Percentiles rank a stretch among this genome's conserved stretches.
These are phyloP conservation scores for Adelges cooleyi DNA, from an alignment of 1,140 invertebrate species.

Conservation along the genomic window DNA sequence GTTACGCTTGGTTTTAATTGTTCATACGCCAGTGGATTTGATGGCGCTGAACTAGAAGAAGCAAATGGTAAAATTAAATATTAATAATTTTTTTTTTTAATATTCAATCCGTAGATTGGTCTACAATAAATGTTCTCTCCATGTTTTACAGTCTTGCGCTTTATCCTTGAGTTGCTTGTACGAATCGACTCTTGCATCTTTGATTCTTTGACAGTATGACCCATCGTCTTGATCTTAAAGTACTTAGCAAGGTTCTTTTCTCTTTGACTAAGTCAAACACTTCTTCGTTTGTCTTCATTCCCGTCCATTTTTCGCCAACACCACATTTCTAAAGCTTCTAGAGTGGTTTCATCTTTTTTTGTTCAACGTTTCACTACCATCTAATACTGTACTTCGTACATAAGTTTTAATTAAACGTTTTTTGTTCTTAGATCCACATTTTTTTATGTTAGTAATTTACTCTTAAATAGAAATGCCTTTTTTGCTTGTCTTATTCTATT, in stretches of 20 bases:
- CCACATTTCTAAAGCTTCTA: constrained; percentile 28
- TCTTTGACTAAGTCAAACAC: neutral
- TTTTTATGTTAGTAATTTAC: neutral
- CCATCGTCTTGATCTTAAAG: neutral
- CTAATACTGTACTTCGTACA: neutral
- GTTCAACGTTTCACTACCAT: neutral
- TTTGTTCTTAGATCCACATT: neutral
- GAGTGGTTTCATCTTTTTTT: constrained; percentile 2
- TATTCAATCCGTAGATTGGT: neutral
- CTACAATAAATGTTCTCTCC: neutral
- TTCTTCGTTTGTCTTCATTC: constrained; percentile 11
- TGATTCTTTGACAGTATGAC: neutral
- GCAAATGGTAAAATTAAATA: constrained; percentile 43
- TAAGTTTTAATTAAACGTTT: neutral
- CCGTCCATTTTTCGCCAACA: constrained; percentile 18
- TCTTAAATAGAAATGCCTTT: no score
- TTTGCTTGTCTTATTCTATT: no score
- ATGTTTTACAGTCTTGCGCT: neutral
- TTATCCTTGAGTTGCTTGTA: neutral
- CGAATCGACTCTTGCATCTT: neutral
- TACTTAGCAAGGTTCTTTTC: constrained; percentile 10
- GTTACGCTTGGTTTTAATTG: constrained; percentile 70
- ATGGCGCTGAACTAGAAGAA: constrained; percentile 53
- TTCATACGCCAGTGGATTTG: constrained; percentile 52
- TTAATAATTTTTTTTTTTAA: no score